phyloP scores from a whole-genome alignment of 1,140 invertebrate genomes.

The Lepidotrigona ventralis region DNA sequence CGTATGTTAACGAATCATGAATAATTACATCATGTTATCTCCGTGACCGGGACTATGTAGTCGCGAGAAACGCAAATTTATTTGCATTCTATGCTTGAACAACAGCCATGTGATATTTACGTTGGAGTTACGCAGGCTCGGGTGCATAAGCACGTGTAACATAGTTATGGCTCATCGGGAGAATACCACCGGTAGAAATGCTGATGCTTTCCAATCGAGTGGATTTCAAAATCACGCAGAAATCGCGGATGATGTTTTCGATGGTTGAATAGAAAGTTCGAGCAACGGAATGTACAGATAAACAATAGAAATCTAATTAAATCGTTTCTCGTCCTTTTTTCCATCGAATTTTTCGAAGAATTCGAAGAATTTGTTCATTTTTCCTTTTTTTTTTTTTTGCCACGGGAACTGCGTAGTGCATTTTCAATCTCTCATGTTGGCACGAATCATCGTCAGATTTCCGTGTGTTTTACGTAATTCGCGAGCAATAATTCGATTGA shows the following conservation, averaged over 20 bases:
- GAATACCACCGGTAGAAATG: neutral
- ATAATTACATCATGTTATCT: conserved; percentile 57
- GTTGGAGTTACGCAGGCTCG: neutral
- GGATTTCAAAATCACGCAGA: neutral
- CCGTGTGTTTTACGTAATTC: neutral
- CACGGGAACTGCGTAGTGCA: neutral
- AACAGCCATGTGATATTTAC: conserved; percentile 28
- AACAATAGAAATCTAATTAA: no score
- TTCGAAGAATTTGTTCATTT: no score
- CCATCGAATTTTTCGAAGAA: no score
- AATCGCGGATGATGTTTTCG: no score
- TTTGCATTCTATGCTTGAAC: conserved; percentile 24
- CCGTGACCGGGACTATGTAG: neutral
- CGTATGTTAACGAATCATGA: conserved; percentile 50
- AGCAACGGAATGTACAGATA: neutral
- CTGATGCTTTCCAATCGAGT: neutral
- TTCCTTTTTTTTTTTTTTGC: no score
- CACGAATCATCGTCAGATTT: neutral
- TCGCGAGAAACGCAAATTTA: conserved; percentile 47
- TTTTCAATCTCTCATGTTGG: neutral
- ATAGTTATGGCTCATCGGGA: neutral
- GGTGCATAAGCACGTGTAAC: neutral
- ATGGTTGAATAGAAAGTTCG: neutral
- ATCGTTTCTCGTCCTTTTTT: no score
- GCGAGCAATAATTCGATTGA: conserved; percentile 8